Evolutionary conservation across 2,888 invertebrate species (phyloP), one percentile per base, ranked within the genome.

Genomic region (Lasioglossum leucozonium): DNA sequence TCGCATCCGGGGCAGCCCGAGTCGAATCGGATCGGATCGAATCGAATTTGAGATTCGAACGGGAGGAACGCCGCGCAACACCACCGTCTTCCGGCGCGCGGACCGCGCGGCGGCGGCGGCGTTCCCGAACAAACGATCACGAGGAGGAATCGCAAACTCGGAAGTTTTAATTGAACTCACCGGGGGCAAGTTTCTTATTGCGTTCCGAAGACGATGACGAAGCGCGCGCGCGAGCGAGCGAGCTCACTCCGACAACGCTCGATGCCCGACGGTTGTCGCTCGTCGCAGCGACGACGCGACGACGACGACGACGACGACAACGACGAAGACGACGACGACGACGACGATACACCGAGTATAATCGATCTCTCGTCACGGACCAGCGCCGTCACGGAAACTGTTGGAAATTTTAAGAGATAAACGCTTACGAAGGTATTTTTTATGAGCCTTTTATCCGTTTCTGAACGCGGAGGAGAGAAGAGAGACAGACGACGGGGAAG

Each of bases 341-440:
- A 69, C 67, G 82, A 82, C 73, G 76, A 77, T 77, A 72, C 77
- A 74, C 73, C 79, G 58, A 81, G 71, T 37, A 44, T 62, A 72
- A 86, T 76, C 80, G 78, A 86, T 84, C 80, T 75, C 67, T 47
- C n/a, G 67, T 55, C 75, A 58, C 72, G 55, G 55, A 1, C 47
- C 34, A 16, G 58, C 22, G 44, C 72, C 76, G 77, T 44, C 62
- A 69, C n/a, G 75, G 73, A 79, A 72, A 80, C 74, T 82, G 82
- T 82, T 82, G 82, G 76, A 86, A 85, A 87, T 88, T 90, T 88
- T 84, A 82, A 82, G 75, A 80, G 82, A 86, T 73, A 87, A 82
- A 91, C 85, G 91, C 91, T 90, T 90, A 87, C 85, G 85, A 88
- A 85, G 87, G 91, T 91, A 91, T 91, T 91, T 91, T 91, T 89